These are phyloP conservation scores for Rhopilema esculentum DNA, from an alignment of 30 jellyfish, hydroid and myxozoan genomes.

Conservation along the genomic window DNA sequence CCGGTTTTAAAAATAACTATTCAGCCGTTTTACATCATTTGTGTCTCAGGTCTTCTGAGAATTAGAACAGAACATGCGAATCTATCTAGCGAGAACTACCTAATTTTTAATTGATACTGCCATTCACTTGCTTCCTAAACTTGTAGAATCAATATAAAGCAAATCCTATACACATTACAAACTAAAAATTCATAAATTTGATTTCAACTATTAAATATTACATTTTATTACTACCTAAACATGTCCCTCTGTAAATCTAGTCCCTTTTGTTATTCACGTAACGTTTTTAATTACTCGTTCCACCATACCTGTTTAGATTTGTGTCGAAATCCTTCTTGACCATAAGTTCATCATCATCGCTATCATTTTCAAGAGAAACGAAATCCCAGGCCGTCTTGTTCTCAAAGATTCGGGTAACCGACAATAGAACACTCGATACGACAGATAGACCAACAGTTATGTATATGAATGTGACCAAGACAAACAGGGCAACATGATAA, in stretches of 20 bases:
- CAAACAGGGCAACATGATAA: constrained; percentile 85
- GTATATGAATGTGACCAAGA: constrained; percentile 83
- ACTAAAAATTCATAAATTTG: background rate
- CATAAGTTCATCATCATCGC: constrained; percentile 82
- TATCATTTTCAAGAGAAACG: constrained; percentile 73
- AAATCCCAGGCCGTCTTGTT: constrained; percentile 95
- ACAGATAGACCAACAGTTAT: constrained; percentile 93
- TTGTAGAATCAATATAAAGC: background rate
- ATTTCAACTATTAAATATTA: background rate
- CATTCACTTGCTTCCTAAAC: too few species aligned
- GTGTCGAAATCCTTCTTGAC: constrained; percentile 60
- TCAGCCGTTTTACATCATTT: too few species aligned
- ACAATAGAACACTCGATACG: constrained; percentile 88
- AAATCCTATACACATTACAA: background rate
- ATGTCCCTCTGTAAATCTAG: background rate
- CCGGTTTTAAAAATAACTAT: too few species aligned
- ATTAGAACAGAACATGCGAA: too few species aligned
- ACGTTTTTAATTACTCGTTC: constrained; percentile 43
- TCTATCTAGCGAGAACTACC: too few species aligned
- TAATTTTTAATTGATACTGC: too few species aligned
- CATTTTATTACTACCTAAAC: background rate
- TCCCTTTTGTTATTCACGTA: background rate
- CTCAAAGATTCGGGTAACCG: constrained; percentile 88
- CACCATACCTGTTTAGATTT: constrained; percentile 66
- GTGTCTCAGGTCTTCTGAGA: too few species aligned